Evolutionary conservation across 2,888 invertebrate species (phyloP), one percentile per base, ranked within the genome.

Genomic region (Polydrusus cervinus): DNA sequence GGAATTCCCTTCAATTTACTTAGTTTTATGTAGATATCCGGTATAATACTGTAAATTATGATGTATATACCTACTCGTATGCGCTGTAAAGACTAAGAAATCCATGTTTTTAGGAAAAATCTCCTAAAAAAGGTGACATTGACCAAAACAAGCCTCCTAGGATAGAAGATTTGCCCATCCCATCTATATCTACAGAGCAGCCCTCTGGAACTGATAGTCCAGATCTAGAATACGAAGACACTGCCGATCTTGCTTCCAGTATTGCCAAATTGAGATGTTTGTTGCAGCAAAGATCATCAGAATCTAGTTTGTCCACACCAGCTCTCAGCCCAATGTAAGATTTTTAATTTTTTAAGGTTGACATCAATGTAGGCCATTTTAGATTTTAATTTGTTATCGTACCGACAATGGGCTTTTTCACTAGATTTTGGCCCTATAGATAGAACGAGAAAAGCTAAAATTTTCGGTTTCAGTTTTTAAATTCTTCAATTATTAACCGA

Each of bases 141-240:
- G 74, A 73, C 16, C 62, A 64, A 13, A 75, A 51, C 60, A 76
- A 76, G 25, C 18, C 34, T 13, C 18, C 75, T 18, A 70, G 45
- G 38, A 60, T 71, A 25, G 78, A 79, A 49, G 79, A 79, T 5
- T 10, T 80, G 14, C 78, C 78, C 57, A 81, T 84, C 70, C 83
- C 83, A 13, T 82, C 80, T 1, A 84, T 84, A 55, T 80, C 80
- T 25, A 84, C 80, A 55, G 81, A 82, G 69, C 74, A 78, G 38
- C 78, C 81, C n/a, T 68, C 76, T 49, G 82, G 79, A 40, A 80
- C 79, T 30, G 83, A 83, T 14, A 87, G 86, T 80, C 87, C 88
- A 0, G 91, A 90, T 79, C 92, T 92, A 0, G 91, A 93, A 82
- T 93, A 93, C 83, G 93, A 93, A 84, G 93, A 93, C 82, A 89